Conservation (phyloP, 2,113 vertebrate species). For the Callithrix jacchus region DNA sequence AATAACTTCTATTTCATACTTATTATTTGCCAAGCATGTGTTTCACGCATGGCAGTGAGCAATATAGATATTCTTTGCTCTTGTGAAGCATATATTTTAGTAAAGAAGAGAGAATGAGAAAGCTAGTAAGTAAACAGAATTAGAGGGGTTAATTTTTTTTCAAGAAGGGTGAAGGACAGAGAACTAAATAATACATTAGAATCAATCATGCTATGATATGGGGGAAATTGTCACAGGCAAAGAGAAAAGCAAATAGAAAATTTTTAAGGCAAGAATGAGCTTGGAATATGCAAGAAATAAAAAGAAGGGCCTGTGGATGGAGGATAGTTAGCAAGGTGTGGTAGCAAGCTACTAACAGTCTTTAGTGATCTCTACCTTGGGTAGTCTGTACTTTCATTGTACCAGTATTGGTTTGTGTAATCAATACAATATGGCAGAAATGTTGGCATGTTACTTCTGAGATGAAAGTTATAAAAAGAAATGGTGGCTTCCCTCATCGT, state of each 20-base stretch:
- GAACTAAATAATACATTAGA: neutral
- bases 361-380: neutral
- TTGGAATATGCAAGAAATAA: neutral
- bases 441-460: neutral
- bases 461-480: neutral
- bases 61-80: neutral
- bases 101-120: neutral
- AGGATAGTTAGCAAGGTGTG: accelerated
- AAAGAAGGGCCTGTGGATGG: neutral
- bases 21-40: neutral
- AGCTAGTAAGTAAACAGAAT: neutral
- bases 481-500: neutral
- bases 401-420: neutral
- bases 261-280: neutral
- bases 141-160: neutral
- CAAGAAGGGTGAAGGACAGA: neutral
- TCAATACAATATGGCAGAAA: neutral
- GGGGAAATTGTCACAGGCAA: neutral
- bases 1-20: neutral
- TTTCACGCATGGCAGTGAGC: neutral
- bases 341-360: neutral
- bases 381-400: neutral
- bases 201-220: neutral
- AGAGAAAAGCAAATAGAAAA: neutral
- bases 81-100: neutral